These are phyloP conservation scores for Plecturocebus donacophilus DNA, from an alignment of 2,113 vertebrate genomes.

Conservation along the genomic window DNA sequence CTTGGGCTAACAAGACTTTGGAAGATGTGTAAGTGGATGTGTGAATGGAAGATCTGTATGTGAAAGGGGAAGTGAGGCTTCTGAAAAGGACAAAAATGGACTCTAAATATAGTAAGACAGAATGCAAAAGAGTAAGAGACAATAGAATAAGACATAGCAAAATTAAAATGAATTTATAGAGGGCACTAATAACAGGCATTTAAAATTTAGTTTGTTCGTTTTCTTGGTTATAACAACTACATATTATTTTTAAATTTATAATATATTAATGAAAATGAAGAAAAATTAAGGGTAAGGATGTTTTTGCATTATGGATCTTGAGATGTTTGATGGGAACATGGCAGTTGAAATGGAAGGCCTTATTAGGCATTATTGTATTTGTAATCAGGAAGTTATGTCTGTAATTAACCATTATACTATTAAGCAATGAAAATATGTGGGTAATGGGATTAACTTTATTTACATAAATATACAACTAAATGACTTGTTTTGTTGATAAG, in stretches of 20 bases:
- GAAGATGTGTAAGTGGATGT: not conserved
- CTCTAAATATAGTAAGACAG: not conserved
- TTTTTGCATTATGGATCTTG: not conserved
- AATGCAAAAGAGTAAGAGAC: not conserved
- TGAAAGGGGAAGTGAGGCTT: not conserved
- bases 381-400: not conserved
- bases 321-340: not conserved
- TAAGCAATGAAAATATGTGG: not conserved
- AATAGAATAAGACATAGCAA: not conserved
- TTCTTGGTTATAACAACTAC: not conserved
- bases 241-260: constrained; percentile 5
- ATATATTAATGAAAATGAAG: constrained; percentile 11
- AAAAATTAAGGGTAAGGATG: not conserved
- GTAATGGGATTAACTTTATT: not conserved
- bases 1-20: not conserved
- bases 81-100: not conserved
- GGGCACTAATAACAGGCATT: not conserved
- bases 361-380: not conserved
- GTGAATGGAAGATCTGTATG: not conserved
- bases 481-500: not conserved
- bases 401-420: not conserved
- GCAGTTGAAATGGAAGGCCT: not conserved
- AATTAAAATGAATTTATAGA: not conserved
- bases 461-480: not conserved
- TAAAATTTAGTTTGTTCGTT: not conserved